Percentiles rank a stretch among this genome's conserved stretches.
Evolutionary conservation across 2,888 invertebrate species (phyloP).

Genomic region (Laothoe populi): DNA sequence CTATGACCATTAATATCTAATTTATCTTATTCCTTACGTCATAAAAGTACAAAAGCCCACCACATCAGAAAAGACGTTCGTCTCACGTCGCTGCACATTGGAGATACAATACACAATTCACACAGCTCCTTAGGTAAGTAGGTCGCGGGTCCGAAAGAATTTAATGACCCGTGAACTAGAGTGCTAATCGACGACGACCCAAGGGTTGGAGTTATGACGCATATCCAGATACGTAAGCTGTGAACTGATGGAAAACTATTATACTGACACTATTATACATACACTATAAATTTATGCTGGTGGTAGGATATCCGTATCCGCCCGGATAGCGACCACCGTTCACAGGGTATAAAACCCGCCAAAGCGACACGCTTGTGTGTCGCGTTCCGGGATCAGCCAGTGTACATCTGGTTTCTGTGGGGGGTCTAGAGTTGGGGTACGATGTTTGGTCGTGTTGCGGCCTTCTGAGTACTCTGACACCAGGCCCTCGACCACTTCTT

Average conservation of each 20-base stretch:
- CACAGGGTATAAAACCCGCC: too few species aligned
- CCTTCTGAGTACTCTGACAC: too few species aligned
- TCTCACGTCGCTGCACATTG: background rate
- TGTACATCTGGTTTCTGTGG: too few species aligned
- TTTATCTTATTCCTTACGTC: background rate
- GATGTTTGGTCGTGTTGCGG: too few species aligned
- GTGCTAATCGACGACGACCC: constrained; percentile 45
- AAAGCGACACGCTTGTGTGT: too few species aligned
- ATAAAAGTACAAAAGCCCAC: constrained; percentile 11
- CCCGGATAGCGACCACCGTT: too few species aligned
- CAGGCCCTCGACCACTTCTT: too few species aligned
- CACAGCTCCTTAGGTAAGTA: constrained; percentile 37
- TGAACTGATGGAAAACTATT: constrained; percentile 27
- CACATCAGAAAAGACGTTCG: constrained; percentile 6
- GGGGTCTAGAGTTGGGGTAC: too few species aligned
- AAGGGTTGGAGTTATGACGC: constrained; percentile 36
- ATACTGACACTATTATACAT: too few species aligned
- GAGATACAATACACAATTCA: constrained; percentile 39
- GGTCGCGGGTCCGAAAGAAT: constrained; percentile 45
- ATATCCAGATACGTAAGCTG: constrained; percentile 27
- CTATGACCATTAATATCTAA: background rate
- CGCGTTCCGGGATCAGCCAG: too few species aligned
- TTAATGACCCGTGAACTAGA: constrained; percentile 56
- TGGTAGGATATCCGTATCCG: too few species aligned
- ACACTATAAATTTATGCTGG: too few species aligned